Percentiles rank a stretch among this genome's conserved stretches.
Conservation (phyloP, 1,140 invertebrate genomes). For the Hirudo medicinalis region DNA sequence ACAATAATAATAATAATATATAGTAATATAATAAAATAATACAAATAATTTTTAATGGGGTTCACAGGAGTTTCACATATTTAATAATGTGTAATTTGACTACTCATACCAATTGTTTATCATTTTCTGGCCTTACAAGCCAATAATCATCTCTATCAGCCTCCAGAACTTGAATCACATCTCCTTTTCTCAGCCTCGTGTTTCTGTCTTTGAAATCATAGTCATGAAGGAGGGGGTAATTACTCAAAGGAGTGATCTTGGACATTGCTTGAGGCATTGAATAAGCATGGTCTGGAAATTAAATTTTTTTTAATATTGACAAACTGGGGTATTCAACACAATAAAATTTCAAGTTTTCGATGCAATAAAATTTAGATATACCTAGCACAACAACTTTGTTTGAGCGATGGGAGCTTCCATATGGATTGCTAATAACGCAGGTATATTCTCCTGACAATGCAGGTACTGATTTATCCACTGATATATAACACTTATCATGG, state of each 20-base stretch:
- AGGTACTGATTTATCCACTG: neutral
- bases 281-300: neutral
- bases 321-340: neutral
- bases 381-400: conserved; percentile 26
- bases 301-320: no score
- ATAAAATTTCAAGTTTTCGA: neutral
- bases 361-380: conserved; percentile 18
- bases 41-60: no score
- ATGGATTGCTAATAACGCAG: conserved; percentile 30
- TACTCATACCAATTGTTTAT: conserved; percentile 29
- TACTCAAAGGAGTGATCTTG: conserved; percentile 22
- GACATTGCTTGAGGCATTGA: no score
- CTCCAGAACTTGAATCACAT: conserved; percentile 46
- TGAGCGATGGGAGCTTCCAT: conserved; percentile 26
- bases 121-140: conserved; percentile 29
- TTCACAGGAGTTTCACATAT: no score
- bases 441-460: conserved; percentile 32
- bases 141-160: conserved; percentile 28
- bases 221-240: conserved; percentile 26
- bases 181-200: conserved; percentile 28
- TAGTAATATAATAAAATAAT: no score
- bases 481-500: neutral
- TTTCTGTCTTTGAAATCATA: conserved; percentile 30
- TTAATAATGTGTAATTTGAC: no score
- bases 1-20: no score